phyloP scores from a whole-genome alignment of 2,113 vertebrate genomes.

The Lophius piscatorius region DNA sequence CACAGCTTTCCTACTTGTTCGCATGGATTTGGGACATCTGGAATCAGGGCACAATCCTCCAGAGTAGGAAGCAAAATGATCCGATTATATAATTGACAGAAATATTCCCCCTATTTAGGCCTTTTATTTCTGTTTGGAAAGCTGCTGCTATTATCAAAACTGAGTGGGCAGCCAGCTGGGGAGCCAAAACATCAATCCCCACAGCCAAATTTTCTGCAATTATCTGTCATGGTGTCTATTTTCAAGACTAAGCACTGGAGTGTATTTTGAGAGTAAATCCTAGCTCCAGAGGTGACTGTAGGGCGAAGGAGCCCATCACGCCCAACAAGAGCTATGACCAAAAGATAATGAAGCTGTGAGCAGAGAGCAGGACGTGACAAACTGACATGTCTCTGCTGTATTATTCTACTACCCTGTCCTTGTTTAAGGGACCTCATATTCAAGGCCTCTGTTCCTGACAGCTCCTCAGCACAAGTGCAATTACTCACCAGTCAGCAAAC shows the following conservation, averaged over 20 bases:
- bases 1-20: conserved; percentile 1
- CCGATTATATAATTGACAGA: conserved; percentile 38
- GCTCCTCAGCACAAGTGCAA: neutral
- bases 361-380: conserved; percentile 29
- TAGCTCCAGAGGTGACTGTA: conserved; percentile 15
- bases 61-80: conserved; percentile 26
- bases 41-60: conserved; percentile 26
- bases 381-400: conserved; percentile 16
- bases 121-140: conserved; percentile 23
- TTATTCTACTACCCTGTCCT: conserved; percentile 8
- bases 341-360: conserved; percentile 49
- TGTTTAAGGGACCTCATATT: conserved; percentile 18
- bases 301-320: conserved; percentile 48
- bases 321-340: conserved; percentile 34
- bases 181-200: conserved; percentile 21
- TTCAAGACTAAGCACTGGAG: conserved; percentile 7
- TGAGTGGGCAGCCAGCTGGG: conserved; percentile 23
- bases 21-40: conserved; percentile 33
- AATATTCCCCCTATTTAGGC: conserved; percentile 32
- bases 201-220: conserved; percentile 13
- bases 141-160: conserved; percentile 19
- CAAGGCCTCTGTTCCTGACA: conserved; percentile 15
- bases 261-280: conserved; percentile 15
- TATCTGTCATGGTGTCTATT: conserved; percentile 10
- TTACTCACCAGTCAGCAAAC: conserved; percentile 10